These are phyloP conservation scores for Alethe diademata DNA, from an alignment of 2,113 vertebrate genomes.

Conservation along the genomic window DNA sequence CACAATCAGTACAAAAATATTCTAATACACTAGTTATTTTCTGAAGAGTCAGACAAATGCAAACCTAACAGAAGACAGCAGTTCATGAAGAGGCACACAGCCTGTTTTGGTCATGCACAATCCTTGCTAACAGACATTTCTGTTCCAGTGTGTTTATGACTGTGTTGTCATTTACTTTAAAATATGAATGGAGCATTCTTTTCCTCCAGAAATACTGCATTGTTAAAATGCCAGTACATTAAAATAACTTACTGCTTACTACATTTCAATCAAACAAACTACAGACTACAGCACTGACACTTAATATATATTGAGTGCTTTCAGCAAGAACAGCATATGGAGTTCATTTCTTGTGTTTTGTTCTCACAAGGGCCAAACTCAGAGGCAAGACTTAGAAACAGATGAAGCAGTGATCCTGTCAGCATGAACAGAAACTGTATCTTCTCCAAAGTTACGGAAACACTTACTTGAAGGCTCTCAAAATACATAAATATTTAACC, in stretches of 20 bases:
- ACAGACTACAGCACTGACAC: not conserved
- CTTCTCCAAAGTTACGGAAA: not conserved
- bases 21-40: not conserved
- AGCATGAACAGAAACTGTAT: not conserved
- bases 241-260: slow-evolving; percentile 51
- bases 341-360: not conserved
- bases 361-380: not conserved
- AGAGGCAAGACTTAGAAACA: not conserved
- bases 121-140: not conserved
- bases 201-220: slow-evolving; percentile 35
- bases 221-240: slow-evolving; percentile 60
- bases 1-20: not conserved
- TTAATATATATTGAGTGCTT: not conserved
- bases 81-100: not conserved
- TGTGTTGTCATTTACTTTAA: slow-evolving; percentile 47
- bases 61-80: not conserved
- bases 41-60: not conserved
- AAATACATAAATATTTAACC: not conserved
- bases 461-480: not conserved
- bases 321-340: not conserved
- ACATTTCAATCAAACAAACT: not conserved
- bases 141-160: slow-evolving; percentile 12
- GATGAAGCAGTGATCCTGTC: not conserved
- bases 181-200: slow-evolving; percentile 61
- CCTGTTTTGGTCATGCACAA: not conserved